A percentile compares a stretch with the other conserved stretches of the same genome.
Conservation (phyloP, 2,113 vertebrate species). For the Columba livia region DNA sequence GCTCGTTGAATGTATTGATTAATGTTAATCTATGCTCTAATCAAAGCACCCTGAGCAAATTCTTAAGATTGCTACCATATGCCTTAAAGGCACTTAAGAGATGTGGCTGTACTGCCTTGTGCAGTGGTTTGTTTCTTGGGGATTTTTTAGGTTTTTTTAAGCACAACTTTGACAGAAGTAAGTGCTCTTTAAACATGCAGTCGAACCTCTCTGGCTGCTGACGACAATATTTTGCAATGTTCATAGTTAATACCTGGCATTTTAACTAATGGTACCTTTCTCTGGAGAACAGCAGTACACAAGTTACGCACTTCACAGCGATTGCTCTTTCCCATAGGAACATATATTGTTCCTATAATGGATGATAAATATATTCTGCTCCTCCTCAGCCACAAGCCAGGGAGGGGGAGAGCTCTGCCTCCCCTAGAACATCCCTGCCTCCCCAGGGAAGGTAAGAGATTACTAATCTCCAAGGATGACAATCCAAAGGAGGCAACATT, state of each 20-base stretch:
- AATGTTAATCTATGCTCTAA: neutral
- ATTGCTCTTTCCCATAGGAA: neutral
- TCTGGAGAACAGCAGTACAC: neutral
- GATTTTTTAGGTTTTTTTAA: neutral
- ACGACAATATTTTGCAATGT: neutral
- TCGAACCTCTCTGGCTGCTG: neutral
- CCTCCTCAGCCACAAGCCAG: neutral
- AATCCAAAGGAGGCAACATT: neutral
- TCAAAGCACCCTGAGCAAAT: neutral
- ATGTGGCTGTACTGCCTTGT: neutral
- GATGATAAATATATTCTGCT: neutral
- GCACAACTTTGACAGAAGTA: neutral
- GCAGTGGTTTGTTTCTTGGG: rapidly evolving
- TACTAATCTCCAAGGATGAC: neutral
- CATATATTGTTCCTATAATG: neutral
- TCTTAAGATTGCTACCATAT: neutral
- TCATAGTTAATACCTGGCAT: neutral
- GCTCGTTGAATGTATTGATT: neutral
- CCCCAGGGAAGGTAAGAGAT: neutral
- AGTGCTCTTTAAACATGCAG: neutral
- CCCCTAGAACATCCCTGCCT: neutral
- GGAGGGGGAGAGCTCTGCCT: neutral
- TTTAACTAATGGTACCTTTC: neutral
- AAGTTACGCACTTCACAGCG: neutral
- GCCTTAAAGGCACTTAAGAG: neutral